Conservation (phyloP, 2,888 invertebrate species). For the Cyaniris semiargus region DNA sequence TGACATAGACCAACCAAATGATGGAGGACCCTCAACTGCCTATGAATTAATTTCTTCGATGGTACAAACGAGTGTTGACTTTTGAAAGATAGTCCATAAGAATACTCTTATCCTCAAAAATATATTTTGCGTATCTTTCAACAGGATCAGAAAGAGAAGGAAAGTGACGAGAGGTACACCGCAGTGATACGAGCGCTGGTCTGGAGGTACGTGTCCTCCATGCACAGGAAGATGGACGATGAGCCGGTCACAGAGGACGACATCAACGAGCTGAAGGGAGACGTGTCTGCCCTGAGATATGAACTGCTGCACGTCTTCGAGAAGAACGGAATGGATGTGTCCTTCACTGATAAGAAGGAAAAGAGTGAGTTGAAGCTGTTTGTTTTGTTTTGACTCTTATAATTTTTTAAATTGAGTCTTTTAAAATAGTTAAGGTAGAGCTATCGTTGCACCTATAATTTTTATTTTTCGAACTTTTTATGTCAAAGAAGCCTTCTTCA, state of each 20-base stretch:
- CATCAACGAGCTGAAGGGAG: constrained; percentile 96
- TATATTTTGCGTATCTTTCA: not conserved
- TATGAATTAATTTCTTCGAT: no score
- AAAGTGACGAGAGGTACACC: constrained; percentile 85
- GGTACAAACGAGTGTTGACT: no score
- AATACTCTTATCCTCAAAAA: no score
- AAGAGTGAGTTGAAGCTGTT: constrained; percentile 79
- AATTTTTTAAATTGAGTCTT: no score
- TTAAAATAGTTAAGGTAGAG: no score
- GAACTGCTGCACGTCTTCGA: constrained; percentile 94
- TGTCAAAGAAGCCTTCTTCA: no score
- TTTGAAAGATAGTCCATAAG: no score
- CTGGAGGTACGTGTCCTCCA: constrained; percentile 94
- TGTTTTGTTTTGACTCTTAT: not conserved
- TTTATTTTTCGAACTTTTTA: no score
- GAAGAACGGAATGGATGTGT: constrained; percentile 92
- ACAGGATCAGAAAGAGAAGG: constrained; percentile 82
- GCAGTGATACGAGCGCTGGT: constrained; percentile 94
- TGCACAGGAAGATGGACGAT: constrained; percentile 91
- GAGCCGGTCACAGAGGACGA: constrained; percentile 94
- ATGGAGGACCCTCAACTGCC: no score
- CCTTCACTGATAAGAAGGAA: constrained; percentile 86
- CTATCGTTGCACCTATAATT: no score
- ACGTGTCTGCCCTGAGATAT: constrained; percentile 94
- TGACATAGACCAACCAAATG: no score